Conservation (phyloP, 2,113 vertebrate species). For the Psophia crepitans region DNA sequence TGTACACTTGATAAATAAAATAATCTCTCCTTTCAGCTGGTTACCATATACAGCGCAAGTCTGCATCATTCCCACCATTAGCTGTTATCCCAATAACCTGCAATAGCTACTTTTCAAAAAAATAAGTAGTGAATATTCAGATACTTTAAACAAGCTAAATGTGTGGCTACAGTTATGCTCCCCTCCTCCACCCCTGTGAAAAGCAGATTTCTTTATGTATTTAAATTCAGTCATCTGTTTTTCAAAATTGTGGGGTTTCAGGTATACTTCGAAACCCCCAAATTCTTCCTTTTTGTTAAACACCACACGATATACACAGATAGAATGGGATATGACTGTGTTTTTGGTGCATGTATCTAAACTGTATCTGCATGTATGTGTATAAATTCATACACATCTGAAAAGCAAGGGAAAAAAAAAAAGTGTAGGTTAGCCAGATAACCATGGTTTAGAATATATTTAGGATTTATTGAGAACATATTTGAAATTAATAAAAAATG, state of each 20-base stretch:
- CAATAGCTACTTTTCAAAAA: background rate
- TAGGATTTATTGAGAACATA: background rate
- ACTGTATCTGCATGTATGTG: background rate
- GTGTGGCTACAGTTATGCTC: background rate
- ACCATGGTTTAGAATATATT: background rate
- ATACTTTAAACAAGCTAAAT: background rate
- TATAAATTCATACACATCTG: background rate
- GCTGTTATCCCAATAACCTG: background rate
- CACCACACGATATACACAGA: rapidly evolving
- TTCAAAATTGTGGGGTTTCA: background rate
- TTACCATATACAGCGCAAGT: background rate
- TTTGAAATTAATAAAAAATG: background rate
- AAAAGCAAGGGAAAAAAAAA: background rate
- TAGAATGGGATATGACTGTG: background rate
- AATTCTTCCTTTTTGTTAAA: background rate
- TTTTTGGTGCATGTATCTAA: background rate
- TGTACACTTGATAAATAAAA: background rate
- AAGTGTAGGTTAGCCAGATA: background rate
- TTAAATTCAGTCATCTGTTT: background rate
- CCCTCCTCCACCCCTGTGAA: background rate
- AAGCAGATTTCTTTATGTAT: background rate
- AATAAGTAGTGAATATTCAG: background rate
- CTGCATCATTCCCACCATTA: background rate
- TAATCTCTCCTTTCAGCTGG: background rate
- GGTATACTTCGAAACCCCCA: background rate